phyloP scores from a whole-genome alignment of 1,140 invertebrate species.

The Geopemphigus sp. region DNA sequence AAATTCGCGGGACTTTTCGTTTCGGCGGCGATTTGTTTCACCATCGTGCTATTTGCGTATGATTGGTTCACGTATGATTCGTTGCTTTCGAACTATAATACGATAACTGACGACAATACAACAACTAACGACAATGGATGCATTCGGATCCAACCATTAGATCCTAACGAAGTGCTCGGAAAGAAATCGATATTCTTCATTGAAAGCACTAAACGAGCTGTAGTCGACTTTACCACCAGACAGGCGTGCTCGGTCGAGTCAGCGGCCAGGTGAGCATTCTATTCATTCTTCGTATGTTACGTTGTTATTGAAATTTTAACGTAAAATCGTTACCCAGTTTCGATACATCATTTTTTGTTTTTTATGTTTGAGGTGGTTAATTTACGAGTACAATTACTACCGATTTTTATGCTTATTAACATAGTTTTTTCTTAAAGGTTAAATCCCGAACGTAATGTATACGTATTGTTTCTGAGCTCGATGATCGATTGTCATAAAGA shows the following conservation, averaged over 20 bases:
- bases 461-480: background rate
- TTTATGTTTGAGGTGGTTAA: no score
- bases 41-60: background rate
- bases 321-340: no score
- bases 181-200: conserved; percentile 6
- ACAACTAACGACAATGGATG: background rate
- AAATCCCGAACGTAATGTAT: background rate
- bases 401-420: no score
- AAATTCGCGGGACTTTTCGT: background rate
- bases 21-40: background rate
- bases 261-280: background rate
- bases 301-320: no score
- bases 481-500: background rate
- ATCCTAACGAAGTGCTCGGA: background rate
- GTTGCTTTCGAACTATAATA: background rate
- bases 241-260: conserved; percentile 14
- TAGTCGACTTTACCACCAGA: background rate
- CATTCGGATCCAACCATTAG: no score
- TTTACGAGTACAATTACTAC: no score
- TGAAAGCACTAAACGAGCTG: background rate
- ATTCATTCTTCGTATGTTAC: no score
- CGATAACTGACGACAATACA: background rate
- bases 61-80: background rate
- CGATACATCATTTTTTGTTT: no score
- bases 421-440: background rate